Base-by-base conservation (phyloP, 1,140 invertebrate species). In the Mya arenaria region DNA sequence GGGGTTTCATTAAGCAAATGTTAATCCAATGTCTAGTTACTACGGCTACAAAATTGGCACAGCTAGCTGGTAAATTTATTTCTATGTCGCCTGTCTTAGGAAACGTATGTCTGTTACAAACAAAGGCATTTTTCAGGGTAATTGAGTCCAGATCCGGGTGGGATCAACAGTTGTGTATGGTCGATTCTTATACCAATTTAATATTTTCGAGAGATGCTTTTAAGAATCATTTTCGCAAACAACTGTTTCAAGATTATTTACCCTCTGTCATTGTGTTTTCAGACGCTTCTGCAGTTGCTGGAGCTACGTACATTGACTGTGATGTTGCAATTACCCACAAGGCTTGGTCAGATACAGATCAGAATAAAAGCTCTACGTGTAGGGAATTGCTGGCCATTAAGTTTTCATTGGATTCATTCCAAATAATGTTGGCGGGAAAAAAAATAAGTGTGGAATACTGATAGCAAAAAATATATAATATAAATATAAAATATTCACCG, bases 31-130 rank as follows among this genome's bases (percentile, higher is more conserved):
- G 55, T 4, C 44, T 62, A 23, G 15, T 66, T 32, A 23, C 25
- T 3, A 56, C 55, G 1, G 58, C 60, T 55, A 30, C 71, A 39
- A 66, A 58, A 28, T 30, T 82, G 23, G 80, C 60, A 30, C 39
- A 68, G 48, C n/a, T 82, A 28, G 36, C 69, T 39, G 69, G 79
- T 25, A 52, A 58, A 65, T 28, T 82, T n/a, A 82, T 82, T 6
- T 82, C 68, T 10, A 56, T 81, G 36, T 37, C 39, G n/a, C 78
- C 78, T 34, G 78, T 71, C n/a, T 36, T 71, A 34, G 79, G 69
- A 23, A 55, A 68, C 44, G 39, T 79, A 17, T 32, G 62, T 19
- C 32, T 65, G 28, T 10, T 68, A 0, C 66, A 60, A 66, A 74
- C 60, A 0, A 82, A 41, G 48, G n/a, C 19, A 37, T 74, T 74